Conservation (phyloP, 1,140 invertebrate genomes). For the Pachypeltis micranthus region DNA sequence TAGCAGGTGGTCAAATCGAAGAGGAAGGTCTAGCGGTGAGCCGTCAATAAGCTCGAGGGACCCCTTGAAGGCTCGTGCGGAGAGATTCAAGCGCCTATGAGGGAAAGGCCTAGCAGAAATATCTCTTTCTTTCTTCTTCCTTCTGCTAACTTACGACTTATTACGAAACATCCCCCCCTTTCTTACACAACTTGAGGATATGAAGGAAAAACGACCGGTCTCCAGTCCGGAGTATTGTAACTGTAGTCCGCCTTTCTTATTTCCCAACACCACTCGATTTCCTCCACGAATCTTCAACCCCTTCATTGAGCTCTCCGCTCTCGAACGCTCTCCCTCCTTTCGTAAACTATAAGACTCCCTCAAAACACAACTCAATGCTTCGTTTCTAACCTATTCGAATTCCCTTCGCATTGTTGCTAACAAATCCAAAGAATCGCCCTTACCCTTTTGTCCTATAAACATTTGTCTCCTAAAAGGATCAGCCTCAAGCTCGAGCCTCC, state of each 20-base stretch:
- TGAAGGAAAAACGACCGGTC: not conserved
- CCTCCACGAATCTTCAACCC: too few species aligned
- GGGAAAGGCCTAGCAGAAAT: not conserved
- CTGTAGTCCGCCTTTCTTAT: too few species aligned
- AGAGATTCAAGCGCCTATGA: not conserved
- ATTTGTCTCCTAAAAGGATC: conserved; percentile 14
- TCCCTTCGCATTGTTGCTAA: conserved; percentile 7
- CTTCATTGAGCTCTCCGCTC: too few species aligned
- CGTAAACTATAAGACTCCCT: too few species aligned
- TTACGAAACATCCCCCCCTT: conserved; percentile 1
- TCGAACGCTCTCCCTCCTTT: too few species aligned
- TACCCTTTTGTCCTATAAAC: conserved; percentile 13
- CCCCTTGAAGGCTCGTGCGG: not conserved
- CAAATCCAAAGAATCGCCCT: not conserved
- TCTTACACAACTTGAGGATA: not conserved
- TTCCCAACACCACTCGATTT: not conserved
- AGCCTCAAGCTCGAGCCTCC: too few species aligned
- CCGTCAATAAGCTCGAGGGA: conserved; percentile 9
- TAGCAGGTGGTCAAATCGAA: not conserved
- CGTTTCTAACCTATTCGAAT: not conserved
- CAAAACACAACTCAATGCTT: not conserved
- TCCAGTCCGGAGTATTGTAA: not conserved
- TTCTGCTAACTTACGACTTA: conserved; percentile 6
- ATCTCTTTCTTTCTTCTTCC: not conserved
- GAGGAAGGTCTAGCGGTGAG: not conserved